Percentiles rank a stretch among this genome's conserved stretches.
Conservation (phyloP, 1,140 invertebrate genomes). For the Heliconius himera region DNA sequence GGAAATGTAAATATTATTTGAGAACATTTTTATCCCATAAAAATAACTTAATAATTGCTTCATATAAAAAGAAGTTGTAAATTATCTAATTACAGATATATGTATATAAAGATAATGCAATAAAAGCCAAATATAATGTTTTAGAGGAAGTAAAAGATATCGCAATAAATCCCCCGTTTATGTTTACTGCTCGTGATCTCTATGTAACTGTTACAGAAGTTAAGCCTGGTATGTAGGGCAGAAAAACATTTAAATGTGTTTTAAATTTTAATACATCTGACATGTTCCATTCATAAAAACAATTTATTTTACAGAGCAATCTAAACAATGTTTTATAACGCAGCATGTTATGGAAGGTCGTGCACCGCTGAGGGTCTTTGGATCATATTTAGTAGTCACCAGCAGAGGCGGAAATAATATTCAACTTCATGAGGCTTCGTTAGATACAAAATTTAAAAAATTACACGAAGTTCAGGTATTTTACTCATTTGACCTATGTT, state of each 20-base stretch:
- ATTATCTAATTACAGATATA: conserved; percentile 54
- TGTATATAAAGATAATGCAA: conserved; percentile 61
- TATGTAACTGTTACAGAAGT: conserved; percentile 75
- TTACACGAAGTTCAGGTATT: conserved; percentile 69
- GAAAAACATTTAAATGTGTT: neutral
- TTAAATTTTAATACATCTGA: neutral
- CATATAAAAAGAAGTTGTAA: neutral
- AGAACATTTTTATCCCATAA: neutral
- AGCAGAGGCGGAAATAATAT: conserved; percentile 64
- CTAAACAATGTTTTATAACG: conserved; percentile 65
- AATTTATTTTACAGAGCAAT: conserved; percentile 55
- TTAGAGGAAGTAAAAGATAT: conserved; percentile 74
- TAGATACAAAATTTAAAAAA: conserved; percentile 61
- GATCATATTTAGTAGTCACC: conserved; percentile 52
- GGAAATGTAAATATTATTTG: conserved; percentile 64
- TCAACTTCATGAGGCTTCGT: conserved; percentile 58
- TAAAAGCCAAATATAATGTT: conserved; percentile 68
- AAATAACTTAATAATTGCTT: neutral
- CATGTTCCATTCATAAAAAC: neutral
- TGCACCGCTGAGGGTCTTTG: conserved; percentile 55
- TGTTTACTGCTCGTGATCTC: conserved; percentile 72
- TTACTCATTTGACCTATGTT: neutral
- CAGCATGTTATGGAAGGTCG: conserved; percentile 69
- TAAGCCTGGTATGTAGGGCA: conserved; percentile 53
- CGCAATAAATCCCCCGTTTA: conserved; percentile 54